Evolutionary conservation across 2,797 vertebrate species (phyloP).

Genomic region (Aulostomus chinensis): DNA sequence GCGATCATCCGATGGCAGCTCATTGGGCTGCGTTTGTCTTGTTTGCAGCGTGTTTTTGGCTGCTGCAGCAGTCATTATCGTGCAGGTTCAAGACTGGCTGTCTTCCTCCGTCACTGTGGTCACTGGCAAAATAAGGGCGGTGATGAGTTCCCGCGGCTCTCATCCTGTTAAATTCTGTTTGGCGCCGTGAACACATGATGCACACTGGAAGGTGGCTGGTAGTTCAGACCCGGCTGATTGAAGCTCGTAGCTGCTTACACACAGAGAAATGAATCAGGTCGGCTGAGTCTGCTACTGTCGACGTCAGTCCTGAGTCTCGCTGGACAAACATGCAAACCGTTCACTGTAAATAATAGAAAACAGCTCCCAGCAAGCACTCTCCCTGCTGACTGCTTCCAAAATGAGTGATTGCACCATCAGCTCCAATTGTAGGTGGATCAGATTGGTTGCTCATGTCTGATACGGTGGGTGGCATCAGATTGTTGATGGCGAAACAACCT

Average conservation of each 20-base stretch:
- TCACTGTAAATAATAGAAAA: neutral
- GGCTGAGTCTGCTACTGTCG: neutral
- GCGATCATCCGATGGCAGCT: slow-evolving; percentile 53
- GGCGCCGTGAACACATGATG: slow-evolving; percentile 9
- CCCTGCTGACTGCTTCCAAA: neutral
- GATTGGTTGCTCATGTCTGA: slow-evolving; percentile 7
- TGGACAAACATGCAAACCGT: slow-evolving; percentile 1
- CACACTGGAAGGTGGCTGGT: slow-evolving; percentile 1
- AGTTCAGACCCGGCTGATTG: slow-evolving; percentile 8
- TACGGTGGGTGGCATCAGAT: slow-evolving; percentile 5
- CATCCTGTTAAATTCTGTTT: neutral
- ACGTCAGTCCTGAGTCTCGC: neutral
- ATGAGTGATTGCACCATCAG: slow-evolving; percentile 1
- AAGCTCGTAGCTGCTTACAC: neutral
- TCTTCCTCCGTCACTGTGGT: slow-evolving; percentile 14
- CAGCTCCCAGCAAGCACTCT: neutral
- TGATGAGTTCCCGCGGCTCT: slow-evolving; percentile 12
- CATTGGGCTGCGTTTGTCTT: slow-evolving; percentile 41
- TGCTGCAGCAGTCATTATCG: slow-evolving; percentile 4
- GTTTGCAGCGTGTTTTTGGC: slow-evolving; percentile 28
- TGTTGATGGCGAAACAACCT: slow-evolving; percentile 4
- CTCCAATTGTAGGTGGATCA: neutral
- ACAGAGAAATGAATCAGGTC: slow-evolving; percentile 12
- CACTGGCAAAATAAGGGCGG: slow-evolving; percentile 15
- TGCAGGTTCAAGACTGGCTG: slow-evolving; percentile 5